Evolutionary conservation across 2,113 vertebrate genomes (phyloP), one percentile per base, ranked within the genome.

Genomic region (Epinephelus lanceolatus): DNA sequence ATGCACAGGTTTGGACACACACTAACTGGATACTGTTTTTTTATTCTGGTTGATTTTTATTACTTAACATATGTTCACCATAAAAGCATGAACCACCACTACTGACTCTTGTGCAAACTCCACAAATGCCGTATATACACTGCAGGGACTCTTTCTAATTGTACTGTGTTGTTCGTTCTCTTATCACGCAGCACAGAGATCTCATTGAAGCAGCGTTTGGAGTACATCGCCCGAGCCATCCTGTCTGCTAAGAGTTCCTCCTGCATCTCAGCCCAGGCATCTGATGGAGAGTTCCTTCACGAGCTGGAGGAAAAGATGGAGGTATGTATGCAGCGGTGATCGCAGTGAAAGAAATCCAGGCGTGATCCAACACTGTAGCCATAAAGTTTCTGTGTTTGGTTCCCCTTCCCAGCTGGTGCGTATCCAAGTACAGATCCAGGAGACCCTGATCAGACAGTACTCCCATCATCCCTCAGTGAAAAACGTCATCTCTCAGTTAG

Each of bases 251-350:
- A 98, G 95, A 99, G 98, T 73, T 99, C 97, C 49, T 98, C 98
- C 75, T 95, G 96, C 27, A 94, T 97, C 89, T 97, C 97, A 0
- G 96, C 97, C 6, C 95, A 97, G 90, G 97, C 97, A 30, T 96
- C 98, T 6, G 97, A 99, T 30, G 98, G 98, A 27, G 98, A 99
- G 94, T 99, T 99, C 83, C 95, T 99, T 19, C 98, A 99, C 62
- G 97, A 99, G 83, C 92, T 99, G 67, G 98, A 99, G 87, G 98
- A 99, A 82, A 99, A 98, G 92, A 99, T 99, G 98, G 98, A 99
- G 96, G 98, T 98, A 92, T 5, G 37, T 21, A 1, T 14, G 90
- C 84, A 72, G 5, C 30, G 14, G 37, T 12, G 3, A 27, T 9
- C 19, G 30, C 11, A 1, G 7, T 33, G 5, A 51, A 25, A 40